phyloP scores from a whole-genome alignment of 2,113 vertebrate genomes.

The Macrotis lagotis region DNA sequence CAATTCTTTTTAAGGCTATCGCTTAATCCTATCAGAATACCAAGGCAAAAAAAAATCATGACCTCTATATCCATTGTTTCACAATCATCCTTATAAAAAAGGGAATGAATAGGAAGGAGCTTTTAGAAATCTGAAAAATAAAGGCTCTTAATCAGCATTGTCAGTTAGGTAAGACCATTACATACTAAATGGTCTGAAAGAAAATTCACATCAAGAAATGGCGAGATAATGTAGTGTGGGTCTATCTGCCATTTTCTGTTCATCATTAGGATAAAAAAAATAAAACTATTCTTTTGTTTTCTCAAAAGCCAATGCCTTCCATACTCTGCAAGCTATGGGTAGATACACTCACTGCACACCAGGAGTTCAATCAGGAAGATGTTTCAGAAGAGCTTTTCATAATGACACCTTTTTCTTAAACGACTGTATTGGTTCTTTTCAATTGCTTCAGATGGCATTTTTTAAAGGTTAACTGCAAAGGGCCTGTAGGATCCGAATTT shows the following conservation, averaged over 20 bases:
- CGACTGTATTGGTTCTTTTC: slow-evolving; percentile 59
- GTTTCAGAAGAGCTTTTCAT: slow-evolving; percentile 71
- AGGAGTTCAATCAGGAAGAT: slow-evolving; percentile 45
- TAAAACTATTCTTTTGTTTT: slow-evolving; percentile 6
- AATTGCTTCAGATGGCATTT: slow-evolving; percentile 72
- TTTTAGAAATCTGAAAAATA: background rate
- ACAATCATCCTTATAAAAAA: background rate
- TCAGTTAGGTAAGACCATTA: slow-evolving; percentile 39
- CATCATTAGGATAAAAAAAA: slow-evolving; percentile 57
- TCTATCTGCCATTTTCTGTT: slow-evolving; percentile 44
- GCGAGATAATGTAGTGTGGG: slow-evolving; percentile 36
- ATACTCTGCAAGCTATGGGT: slow-evolving; percentile 42
- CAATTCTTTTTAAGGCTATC: background rate
- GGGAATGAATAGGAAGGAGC: background rate
- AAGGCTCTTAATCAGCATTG: slow-evolving; percentile 3
- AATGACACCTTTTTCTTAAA: slow-evolving; percentile 59
- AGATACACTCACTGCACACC: background rate
- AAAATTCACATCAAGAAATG: slow-evolving; percentile 14
- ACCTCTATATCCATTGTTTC: slow-evolving; percentile 30
- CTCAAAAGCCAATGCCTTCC: slow-evolving; percentile 55
- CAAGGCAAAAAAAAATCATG: slow-evolving; percentile 28
- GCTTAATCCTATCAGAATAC: background rate
- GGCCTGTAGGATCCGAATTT: slow-evolving; percentile 18
- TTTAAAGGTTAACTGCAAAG: slow-evolving; percentile 71
- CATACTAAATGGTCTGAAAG: slow-evolving; percentile 5